These are phyloP conservation scores for Actinia tenebrosa DNA, from an alignment of 64 coral and sea anemone species.

Conservation along the genomic window DNA sequence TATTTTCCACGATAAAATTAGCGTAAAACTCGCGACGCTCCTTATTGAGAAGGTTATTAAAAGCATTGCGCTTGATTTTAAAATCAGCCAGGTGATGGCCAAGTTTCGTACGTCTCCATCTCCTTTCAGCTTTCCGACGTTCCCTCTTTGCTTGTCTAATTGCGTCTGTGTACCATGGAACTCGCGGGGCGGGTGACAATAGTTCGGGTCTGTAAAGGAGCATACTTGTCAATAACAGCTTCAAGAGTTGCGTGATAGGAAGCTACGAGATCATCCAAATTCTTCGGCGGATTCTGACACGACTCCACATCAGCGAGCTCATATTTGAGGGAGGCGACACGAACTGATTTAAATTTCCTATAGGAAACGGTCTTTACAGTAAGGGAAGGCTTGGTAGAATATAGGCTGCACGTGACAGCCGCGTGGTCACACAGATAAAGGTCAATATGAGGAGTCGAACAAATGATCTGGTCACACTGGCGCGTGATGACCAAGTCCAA, in stretches of 20 bases:
- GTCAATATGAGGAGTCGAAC: neutral
- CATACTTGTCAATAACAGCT: slow-evolving; percentile 1
- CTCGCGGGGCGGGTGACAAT: slow-evolving; percentile 22
- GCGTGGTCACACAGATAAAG: slow-evolving; percentile 31
- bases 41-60: slow-evolving; percentile 17
- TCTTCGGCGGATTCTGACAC: slow-evolving; percentile 23
- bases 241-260: slow-evolving; percentile 24
- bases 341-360: slow-evolving; percentile 27
- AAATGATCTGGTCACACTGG: slow-evolving; percentile 3
- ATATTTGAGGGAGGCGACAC: neutral
- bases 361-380: slow-evolving; percentile 19
- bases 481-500: slow-evolving; percentile 33
- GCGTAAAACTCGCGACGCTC: slow-evolving; percentile 31
- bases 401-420: slow-evolving; percentile 3
- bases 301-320: slow-evolving; percentile 16
- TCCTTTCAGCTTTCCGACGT: slow-evolving; percentile 30
- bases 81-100: slow-evolving; percentile 1
- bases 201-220: neutral
- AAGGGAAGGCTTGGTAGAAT: slow-evolving; percentile 11
- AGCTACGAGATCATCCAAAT: slow-evolving; percentile 12
- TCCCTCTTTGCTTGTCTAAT: slow-evolving; percentile 36
- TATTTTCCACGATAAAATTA: slow-evolving; percentile 24
- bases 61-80: slow-evolving; percentile 15
- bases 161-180: slow-evolving; percentile 38
- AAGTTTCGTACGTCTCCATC: slow-evolving; percentile 26